Evolutionary conservation across 2,888 invertebrate species (phyloP), one percentile per base, ranked within the genome.

Genomic region (Sarcophaga rosellei): DNA sequence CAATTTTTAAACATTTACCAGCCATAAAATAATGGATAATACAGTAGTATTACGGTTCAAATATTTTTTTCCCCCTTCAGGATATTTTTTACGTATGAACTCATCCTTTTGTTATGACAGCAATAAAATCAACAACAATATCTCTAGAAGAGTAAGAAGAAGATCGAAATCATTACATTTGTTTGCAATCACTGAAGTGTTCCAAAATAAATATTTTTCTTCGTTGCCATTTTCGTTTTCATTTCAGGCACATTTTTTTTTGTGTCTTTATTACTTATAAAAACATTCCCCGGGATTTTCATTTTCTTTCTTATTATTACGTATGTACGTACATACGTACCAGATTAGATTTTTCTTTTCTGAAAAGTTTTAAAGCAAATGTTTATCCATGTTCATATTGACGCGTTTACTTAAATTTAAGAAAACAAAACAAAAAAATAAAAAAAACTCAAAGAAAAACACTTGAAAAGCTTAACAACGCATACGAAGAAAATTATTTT

Each of bases 101-200:
- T 8, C 8, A 35, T 35, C 35, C 8, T 35, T 35, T 35, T 35
- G 8, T 35, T 35, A 35, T 35, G 35, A 6, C 35, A 35, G 1
- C 35, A 35, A 35, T 35, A 35, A 35, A 35, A 6, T 6, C 35
- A 35, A 35, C 35, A 53, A 53, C 12, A 53, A 17, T 53, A 53
- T 53, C 1, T 53, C 53, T 5, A 8, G 5, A 10, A 15, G 53
- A 17, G 11, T 2, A 47, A 53, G 53, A 53, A 53, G 5, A 15
- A 53, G 8, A 4, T 1, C n/a, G 25, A 44, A 68, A 77, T 77
- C 23, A 77, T 77, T 45, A 23, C 10, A 12, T 11, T 69, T 68
- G 21, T 77, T 66, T 65, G 57, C 65, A 65, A 20, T 65, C 65
- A 75, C 35, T 75, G 65, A 75, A 53, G 68, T 77, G 68, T 61